Conservation (phyloP, 2,888 invertebrate genomes). For the Macaria liturata region DNA sequence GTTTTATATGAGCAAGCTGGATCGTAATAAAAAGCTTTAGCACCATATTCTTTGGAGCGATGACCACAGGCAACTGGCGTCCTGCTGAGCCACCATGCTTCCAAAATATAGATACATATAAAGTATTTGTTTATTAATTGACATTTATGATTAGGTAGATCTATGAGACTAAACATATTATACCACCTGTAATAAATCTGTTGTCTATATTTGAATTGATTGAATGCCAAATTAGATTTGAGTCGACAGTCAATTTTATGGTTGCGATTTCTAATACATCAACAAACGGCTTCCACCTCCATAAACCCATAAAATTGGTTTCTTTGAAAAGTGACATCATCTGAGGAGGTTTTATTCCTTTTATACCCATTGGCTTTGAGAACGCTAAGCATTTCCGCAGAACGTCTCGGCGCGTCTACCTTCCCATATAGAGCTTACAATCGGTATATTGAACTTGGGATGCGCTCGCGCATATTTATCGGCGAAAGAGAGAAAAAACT, state of each 20-base stretch:
- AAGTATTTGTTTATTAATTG: constrained; percentile 26
- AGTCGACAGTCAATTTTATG: constrained; percentile 12
- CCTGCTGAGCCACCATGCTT: constrained; percentile 17
- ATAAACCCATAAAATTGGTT: not conserved
- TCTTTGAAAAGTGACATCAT: constrained; percentile 4
- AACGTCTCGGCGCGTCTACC: constrained; percentile 22
- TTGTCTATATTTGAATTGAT: constrained; percentile 14
- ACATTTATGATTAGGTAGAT: constrained; percentile 22
- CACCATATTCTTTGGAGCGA: constrained; percentile 35
- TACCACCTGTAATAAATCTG: constrained; percentile 22
- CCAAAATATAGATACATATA: constrained; percentile 22
- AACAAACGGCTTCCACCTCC: not conserved
- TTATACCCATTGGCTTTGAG: constrained; percentile 7
- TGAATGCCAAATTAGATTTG: constrained; percentile 20
- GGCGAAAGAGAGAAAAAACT: constrained; percentile 58
- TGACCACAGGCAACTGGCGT: constrained; percentile 18
- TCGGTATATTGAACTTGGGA: constrained; percentile 53
- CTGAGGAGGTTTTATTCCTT: not conserved
- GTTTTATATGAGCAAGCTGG: constrained; percentile 15
- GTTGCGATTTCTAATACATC: constrained; percentile 10
- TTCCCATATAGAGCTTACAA: constrained; percentile 34
- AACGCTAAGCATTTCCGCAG: constrained; percentile 30
- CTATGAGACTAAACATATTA: constrained; percentile 19
- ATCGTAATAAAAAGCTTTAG: constrained; percentile 41
- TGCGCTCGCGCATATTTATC: constrained; percentile 52